Evolutionary conservation across 1,140 invertebrate genomes (phyloP), one percentile per base, ranked within the genome.

Genomic region (Lamellibrachia luymesi): DNA sequence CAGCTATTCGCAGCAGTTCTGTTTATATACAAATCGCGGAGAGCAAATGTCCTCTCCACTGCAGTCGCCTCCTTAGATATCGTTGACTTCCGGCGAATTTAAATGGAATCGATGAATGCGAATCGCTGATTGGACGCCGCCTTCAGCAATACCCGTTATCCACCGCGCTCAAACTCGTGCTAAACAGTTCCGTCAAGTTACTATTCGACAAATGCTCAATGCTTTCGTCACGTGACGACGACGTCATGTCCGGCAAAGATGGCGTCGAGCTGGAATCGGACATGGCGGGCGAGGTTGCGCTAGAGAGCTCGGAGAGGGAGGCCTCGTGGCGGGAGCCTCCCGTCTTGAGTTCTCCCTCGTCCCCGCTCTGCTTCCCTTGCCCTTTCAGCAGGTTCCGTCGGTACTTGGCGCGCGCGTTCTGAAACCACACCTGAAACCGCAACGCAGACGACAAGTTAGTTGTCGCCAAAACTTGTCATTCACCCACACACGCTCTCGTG

Each of bases 381-480:
- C 98, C 97, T 95, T 98, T 98, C 95, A 98, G 97, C 96, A 98
- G 97, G 97, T 98, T 98, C 94, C 99, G 97, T 95, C 99, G 97
- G 98, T 98, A 99, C 97, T 99, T 99, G 94, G 99, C 99, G 92
- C 99, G 97, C 50, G 98, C 98, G 96, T 99, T 99, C 97, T 99
- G 99, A 97, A 99, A 99, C 99, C 99, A 99, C 92, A 99, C 99
- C 99, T 99, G 97, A 38, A 80, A 80, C 64, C 56, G 51, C 50
- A 89, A 91, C 56, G 89, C 49, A 90, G 51, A 91, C 49, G 91
- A 50, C 5, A 51, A n/a, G 17, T 91, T 91, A 91, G 17, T 80
- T 80, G 5, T 10, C 64, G 64, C 64, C 64, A 80, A 80, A 80
- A 80, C 64, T 80, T 22, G 25, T 38, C 64, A 10, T 17, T 22